Evolutionary conservation across 2,888 invertebrate species (phyloP).

Genomic region (Cosmopolites sordidus): DNA sequence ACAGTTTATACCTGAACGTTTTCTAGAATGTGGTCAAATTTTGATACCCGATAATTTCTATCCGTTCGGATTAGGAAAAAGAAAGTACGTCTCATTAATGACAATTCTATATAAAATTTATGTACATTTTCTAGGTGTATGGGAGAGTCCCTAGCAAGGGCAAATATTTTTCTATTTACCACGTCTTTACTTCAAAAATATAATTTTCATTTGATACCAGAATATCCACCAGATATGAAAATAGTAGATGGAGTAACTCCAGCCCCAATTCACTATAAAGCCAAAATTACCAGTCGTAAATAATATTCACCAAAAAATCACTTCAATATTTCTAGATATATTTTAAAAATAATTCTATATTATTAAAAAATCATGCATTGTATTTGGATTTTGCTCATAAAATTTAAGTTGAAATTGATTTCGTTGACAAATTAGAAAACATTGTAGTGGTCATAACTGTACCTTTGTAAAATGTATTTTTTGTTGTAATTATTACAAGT

Average conservation of each 20-base stretch:
- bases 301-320: too few species aligned
- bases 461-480: too few species aligned
- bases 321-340: too few species aligned
- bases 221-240: conserved; percentile 61
- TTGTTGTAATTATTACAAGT: too few species aligned
- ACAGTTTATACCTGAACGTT: conserved; percentile 71
- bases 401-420: too few species aligned
- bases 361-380: too few species aligned
- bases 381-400: too few species aligned
- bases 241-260: conserved; percentile 77
- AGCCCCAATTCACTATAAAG: conserved; percentile 67
- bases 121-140: conserved; percentile 57
- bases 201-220: conserved; percentile 62
- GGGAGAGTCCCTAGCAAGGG: conserved; percentile 74
- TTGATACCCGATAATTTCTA: conserved; percentile 64
- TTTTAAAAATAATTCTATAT: too few species aligned
- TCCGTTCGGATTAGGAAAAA: conserved; percentile 54
- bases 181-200: conserved; percentile 71
- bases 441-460: too few species aligned
- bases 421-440: too few species aligned
- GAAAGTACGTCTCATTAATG: conserved; percentile 11
- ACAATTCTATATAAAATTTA: background rate
- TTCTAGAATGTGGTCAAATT: conserved; percentile 57
- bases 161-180: conserved; percentile 73
- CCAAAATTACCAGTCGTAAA: conserved; percentile 49